Percentiles rank a stretch among this genome's conserved stretches.
phyloP scores from a whole-genome alignment of 2,797 vertebrate genomes.

The Borostomias antarcticus region DNA sequence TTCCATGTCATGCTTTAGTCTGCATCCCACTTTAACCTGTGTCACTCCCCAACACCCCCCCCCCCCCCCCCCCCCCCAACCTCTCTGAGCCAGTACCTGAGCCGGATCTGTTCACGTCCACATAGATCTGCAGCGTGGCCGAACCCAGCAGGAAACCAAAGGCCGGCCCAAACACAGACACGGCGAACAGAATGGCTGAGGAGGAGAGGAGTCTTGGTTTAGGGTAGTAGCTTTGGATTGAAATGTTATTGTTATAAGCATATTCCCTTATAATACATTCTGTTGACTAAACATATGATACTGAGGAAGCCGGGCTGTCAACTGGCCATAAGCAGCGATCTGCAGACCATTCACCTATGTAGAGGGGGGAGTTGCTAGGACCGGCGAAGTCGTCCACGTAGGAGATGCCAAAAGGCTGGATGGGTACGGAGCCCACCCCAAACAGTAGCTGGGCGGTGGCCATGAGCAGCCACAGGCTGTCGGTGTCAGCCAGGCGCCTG shows the following conservation, averaged over 20 bases:
- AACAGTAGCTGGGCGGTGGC: conserved; percentile 89
- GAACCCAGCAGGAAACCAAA: conserved; percentile 92
- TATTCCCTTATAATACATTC: too few relatives aligned
- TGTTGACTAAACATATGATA: too few relatives aligned
- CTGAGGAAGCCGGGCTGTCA: too few relatives aligned
- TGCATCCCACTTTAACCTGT: too few relatives aligned
- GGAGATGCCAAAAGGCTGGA: conserved; percentile 97
- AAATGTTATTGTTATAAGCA: too few relatives aligned
- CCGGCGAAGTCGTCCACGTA: conserved; percentile 93
- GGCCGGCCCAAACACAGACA: conserved; percentile 92
- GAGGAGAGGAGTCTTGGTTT: too few relatives aligned
- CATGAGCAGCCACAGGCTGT: conserved; percentile 89
- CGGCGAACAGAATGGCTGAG: conserved; percentile 91
- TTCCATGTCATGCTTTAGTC: background rate
- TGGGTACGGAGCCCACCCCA: conserved; percentile 91
- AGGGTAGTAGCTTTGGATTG: too few relatives aligned
- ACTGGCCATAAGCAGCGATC: background rate
- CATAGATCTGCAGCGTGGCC: conserved; percentile 85
- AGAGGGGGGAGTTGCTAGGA: conserved; percentile 87
- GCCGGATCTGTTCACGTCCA: conserved; percentile 83
- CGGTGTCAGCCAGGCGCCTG: conserved; percentile 65
- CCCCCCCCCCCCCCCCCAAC: background rate
- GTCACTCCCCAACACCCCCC: too few relatives aligned
- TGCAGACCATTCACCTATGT: conserved; percentile 80
- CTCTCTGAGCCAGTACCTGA: conserved; percentile 65